These are phyloP conservation scores for Thunnus thynnus DNA, from an alignment of 2,113 vertebrate genomes.

Conservation along the genomic window DNA sequence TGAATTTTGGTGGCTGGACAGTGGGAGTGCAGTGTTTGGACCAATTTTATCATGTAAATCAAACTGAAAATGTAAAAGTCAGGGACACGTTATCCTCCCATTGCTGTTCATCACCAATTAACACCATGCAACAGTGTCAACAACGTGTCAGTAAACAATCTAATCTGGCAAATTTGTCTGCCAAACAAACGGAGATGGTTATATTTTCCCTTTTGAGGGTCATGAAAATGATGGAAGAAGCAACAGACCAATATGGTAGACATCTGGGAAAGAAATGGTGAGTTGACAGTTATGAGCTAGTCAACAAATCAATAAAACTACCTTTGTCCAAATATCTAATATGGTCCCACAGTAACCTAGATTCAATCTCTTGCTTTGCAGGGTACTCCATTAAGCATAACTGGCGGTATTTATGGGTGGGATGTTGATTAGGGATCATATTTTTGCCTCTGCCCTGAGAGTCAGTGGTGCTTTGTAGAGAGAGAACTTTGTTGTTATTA, in stretches of 20 bases:
- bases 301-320: no score
- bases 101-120: constrained; percentile 12
- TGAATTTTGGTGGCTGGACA: background rate
- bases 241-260: no score
- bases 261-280: no score
- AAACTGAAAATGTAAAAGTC: constrained; percentile 1
- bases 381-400: background rate
- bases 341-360: background rate
- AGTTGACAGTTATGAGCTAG: no score
- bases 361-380: background rate
- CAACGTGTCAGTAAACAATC: constrained; percentile 14
- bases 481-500: no score
- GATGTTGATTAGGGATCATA: background rate
- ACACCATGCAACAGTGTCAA: constrained; percentile 3
- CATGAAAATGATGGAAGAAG: background rate
- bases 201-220: background rate
- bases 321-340: background rate
- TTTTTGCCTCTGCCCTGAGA: no score
- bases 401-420: background rate
- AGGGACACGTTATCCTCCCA: background rate
- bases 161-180: background rate
- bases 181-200: background rate
- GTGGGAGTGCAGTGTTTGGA: background rate
- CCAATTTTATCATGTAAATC: constrained; percentile 9
- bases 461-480: no score